Base-by-base conservation (phyloP, 2,113 vertebrate genomes). In the Catagonus wagneri region DNA sequence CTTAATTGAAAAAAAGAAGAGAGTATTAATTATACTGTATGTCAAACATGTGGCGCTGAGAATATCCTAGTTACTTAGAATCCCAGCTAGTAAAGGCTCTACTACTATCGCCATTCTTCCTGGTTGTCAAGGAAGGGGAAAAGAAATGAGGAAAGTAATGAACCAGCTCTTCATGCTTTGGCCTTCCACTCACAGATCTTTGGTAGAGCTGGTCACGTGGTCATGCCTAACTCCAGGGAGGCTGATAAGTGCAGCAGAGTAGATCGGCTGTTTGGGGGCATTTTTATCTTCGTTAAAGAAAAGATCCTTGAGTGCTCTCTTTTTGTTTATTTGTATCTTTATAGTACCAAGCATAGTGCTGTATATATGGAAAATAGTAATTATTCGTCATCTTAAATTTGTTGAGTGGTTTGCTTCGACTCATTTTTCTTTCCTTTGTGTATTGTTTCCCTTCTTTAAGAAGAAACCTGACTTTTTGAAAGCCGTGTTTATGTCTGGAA, bases 391-490 rank as follows among this genome's bases (percentile, higher is more conserved):
- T 20, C 6, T 34, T 89, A 65, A 76, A 83, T 69, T 63, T 61
- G n/a, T 56, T 60, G 60, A 86, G 39, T 52, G 7, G n/a, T 61
- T 89, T 86, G n/a, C 65, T 17, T 56, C 0, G 34, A 56, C 27
- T 8, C 36, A 27, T 32, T 54, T 66, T 75, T 9, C 34, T 86
- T 89, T 61, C 11, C 8, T 63, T 54, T 27, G 22, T 8, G 39
- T 66, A 60, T 54, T 36, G 1, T 63, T 63, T 50, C 9, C 50
- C 36, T 65, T 34, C 65, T 71, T 60, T n/a, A 34, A 61, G 60
- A 93, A 65, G 58, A 93, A 90, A 79, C 1, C 20, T 89, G 54
- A 14, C 17, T 96, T 72, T 89, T 60, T 52, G 44, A 93, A 83
- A 90, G 60, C 27, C 27, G 66, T 44, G 13, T 74, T 83, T 95